Percentiles rank a stretch among this genome's conserved stretches.
Conservation (phyloP, 2,113 vertebrate species). For the Pterocles burchelli region DNA sequence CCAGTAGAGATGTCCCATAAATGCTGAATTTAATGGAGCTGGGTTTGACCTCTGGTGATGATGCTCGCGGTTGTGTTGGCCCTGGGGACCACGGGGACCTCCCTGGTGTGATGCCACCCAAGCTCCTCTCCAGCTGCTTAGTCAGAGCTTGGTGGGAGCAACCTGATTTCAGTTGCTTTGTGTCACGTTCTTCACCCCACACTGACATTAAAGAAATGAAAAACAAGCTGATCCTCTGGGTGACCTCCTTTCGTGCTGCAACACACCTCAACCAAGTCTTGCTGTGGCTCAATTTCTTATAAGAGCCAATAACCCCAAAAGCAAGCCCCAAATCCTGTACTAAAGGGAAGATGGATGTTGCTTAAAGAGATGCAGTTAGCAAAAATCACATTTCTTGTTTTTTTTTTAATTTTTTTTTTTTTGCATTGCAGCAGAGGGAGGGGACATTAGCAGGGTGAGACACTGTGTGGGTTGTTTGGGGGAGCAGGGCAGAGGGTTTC, state of each 20-base stretch:
- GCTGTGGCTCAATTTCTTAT: accelerated
- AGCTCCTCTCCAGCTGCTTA: constrained; percentile 38
- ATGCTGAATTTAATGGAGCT: background rate
- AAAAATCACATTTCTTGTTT: background rate
- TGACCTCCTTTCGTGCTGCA: constrained; percentile 9
- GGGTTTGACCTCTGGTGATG: background rate
- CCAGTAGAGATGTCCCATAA: accelerated
- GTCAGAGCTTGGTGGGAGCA: constrained; percentile 62
- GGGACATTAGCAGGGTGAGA: background rate
- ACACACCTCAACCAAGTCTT: background rate
- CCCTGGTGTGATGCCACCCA: background rate
- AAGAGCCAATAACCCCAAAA: background rate
- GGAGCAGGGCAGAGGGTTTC: background rate
- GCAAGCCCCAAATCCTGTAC: background rate
- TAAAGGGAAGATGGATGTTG: background rate
- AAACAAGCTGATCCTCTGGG: background rate
- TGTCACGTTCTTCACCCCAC: constrained; percentile 49
- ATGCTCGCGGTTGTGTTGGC: background rate
- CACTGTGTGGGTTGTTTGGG: accelerated
- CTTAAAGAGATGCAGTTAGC: background rate
- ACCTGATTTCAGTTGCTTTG: constrained; percentile 7
- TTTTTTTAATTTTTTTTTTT: background rate
- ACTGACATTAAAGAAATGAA: constrained; percentile 14
- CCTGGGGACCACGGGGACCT: background rate
- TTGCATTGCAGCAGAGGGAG: background rate